Base-by-base conservation (phyloP, 2,888 invertebrate genomes). In the Sympetrum striolatum region DNA sequence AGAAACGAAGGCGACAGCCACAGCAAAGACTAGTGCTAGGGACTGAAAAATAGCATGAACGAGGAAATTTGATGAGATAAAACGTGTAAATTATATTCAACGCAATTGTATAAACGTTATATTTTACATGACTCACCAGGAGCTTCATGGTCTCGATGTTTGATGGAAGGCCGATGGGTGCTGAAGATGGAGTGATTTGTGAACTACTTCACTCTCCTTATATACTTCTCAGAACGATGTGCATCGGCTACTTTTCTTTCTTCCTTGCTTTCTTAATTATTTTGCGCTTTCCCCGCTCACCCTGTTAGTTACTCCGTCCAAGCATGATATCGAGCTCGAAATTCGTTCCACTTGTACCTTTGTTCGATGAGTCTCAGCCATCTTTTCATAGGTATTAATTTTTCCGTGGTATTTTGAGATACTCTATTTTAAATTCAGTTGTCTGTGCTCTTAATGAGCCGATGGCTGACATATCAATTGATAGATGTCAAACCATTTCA, bases 141-240 rank as follows among this genome's bases (percentile, higher is more conserved):
- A 73, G 73, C 73, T 73, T 73, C 73, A 73, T 73, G 73, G 92
- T 91, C 93, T 92, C 90, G 73, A 73, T 73, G 73, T 73, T 73
- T 73, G 25, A 31, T 73, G 73, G 73, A 14, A 31, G 73, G 14
- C 22, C 73, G 12, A 14, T 31, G 73, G 73, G 3, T 14, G 31
- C 31, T 31, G 73, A 25, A 73, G 25, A 31, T 31, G 31, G 15
- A 73, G 31, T 73, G 73, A 73, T 31, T 73, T 73, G 0, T 3
- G 31, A 31, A 31, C 31, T 73, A 12, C 73, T 25, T 25, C 14
- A 3, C 73, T 5, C 31, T 12, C 73, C 25, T 73, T 73, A 31
- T 73, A 73, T 73, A 73, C 73, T 31, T 73, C 25, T 31, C 3
- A 73, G 31, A 14, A 25, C 14, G 73, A 10, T 31, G 14, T 73